A percentile compares a stretch with the other conserved stretches of the same genome.
phyloP scores from a whole-genome alignment of 2,113 vertebrate genomes.

The Heloderma charlesbogerti region DNA sequence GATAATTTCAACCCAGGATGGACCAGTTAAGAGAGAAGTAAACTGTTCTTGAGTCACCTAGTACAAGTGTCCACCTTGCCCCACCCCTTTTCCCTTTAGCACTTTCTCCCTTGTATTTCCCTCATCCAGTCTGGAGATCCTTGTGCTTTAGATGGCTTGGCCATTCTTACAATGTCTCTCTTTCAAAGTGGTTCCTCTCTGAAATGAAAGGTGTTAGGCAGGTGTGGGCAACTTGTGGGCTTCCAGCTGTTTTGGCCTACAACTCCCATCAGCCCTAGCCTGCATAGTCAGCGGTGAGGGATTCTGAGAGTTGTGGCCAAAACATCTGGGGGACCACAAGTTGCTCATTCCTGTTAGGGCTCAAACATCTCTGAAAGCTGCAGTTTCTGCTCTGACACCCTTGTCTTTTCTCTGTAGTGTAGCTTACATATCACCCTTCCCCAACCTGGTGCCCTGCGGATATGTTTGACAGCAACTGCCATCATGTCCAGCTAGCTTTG shows the following conservation, averaged over 20 bases:
- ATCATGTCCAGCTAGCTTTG: not conserved
- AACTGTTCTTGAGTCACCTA: not conserved
- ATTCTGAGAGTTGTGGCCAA: too few species aligned
- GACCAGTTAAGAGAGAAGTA: not conserved
- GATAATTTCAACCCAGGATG: not conserved
- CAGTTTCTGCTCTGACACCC: not conserved
- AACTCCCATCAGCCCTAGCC: too few species aligned
- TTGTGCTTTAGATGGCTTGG: not conserved
- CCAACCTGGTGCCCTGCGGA: too few species aligned
- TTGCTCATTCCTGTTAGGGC: not conserved
- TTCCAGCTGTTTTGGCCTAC: too few species aligned
- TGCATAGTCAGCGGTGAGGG: too few species aligned
- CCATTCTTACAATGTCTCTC: not conserved
- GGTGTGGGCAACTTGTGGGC: too few species aligned
- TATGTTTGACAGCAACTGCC: not conserved
- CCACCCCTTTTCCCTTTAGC: not conserved
- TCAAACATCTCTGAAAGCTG: not conserved
- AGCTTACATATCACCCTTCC: not conserved
- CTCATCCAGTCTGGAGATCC: not conserved
- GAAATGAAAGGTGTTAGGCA: not conserved
- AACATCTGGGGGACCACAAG: too few species aligned
- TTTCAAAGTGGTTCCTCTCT: not conserved
- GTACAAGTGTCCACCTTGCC: not conserved
- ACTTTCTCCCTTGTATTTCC: not conserved
- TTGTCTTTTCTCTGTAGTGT: not conserved